Evolutionary conservation across 1,140 invertebrate genomes (phyloP), one percentile per base, ranked within the genome.

Genomic region (Drosophila subobscura): DNA sequence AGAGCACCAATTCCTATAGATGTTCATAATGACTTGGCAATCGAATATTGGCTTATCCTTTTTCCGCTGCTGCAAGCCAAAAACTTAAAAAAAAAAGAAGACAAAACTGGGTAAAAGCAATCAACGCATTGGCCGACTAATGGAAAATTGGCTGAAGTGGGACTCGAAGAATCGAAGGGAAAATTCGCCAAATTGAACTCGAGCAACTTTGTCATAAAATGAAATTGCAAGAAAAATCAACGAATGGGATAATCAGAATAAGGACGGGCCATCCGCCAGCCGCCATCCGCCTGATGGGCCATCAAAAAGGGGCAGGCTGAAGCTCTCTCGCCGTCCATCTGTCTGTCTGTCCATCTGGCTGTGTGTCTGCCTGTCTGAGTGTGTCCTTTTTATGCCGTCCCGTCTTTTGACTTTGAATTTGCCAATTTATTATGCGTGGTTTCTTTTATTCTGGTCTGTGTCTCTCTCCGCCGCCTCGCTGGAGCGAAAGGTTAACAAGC

Each of bases 171-270:
- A 29, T 20, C 52, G 20, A 27, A 27, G 5, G 23, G 7, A 27
- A 80, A 80, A 79, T 67, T 72, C 71, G 49, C 60, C 67, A 85
- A 85, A 85, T 86, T 88, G 81, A 74, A 76, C 72, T 57, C 68
- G 70, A 67, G 61, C 50, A 80, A 85, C 73, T 85, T 85, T 77
- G 72, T 75, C 81, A 78, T 77, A 80, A 86, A 81, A 63, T 64
- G 56, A 78, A 88, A 83, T 83, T 78, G 78, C 73, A 73, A 71
- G 78, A 61, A 68, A 79, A 65, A 77, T 70, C 66, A 70, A 56
- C 66, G 66, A 25, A 56, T 70, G 65, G 66, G 52, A 70, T 68
- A 70, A 70, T 70, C 66, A 70, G 64, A 68, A 70, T 70, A 68
- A 67, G 65, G 65, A 29, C 25, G 23, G 40, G 22, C 41, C 33